Conservation (phyloP, 2,113 vertebrate genomes). For the Plestiodon gilberti region DNA sequence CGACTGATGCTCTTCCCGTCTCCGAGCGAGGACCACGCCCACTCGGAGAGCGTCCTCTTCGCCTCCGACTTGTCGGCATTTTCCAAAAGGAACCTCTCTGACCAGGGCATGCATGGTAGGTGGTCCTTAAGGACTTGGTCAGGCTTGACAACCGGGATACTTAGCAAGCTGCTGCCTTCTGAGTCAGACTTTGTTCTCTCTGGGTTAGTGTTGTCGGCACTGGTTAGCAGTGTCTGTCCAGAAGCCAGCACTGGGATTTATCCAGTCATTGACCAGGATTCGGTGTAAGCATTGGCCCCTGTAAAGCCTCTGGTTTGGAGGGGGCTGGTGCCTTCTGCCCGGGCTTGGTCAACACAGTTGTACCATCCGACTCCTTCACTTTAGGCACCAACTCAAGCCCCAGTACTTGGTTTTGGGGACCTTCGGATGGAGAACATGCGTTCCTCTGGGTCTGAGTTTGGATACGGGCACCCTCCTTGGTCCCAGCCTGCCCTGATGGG, state of each 20-base stretch:
- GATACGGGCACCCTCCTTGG: too few relatives aligned
- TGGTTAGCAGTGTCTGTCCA: too few relatives aligned
- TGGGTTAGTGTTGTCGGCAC: too few relatives aligned
- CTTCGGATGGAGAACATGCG: too few relatives aligned
- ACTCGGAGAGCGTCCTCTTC: conserved; percentile 69
- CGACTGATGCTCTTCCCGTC: conserved; percentile 85
- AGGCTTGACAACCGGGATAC: neutral
- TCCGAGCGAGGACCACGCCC: conserved; percentile 62
- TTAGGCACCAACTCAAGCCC: neutral
- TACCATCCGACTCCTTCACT: too few relatives aligned
- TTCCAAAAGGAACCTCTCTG: conserved; percentile 24
- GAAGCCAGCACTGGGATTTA: too few relatives aligned
- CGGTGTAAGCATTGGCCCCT: neutral
- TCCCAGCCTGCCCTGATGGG: too few relatives aligned
- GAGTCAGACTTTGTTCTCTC: too few relatives aligned
- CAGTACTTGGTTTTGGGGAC: too few relatives aligned
- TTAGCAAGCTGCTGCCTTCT: too few relatives aligned
- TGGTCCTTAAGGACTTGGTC: neutral
- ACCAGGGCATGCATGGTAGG: conserved; percentile 48
- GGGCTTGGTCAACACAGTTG: neutral
- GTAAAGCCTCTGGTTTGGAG: neutral
- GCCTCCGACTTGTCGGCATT: conserved; percentile 62
- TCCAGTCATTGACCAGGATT: too few relatives aligned
- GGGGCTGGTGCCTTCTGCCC: neutral
- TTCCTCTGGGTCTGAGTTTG: too few relatives aligned